A percentile compares a stretch with the other conserved stretches of the same genome.
Conservation (phyloP, 2,113 vertebrate genomes). For the Stercorarius parasiticus region DNA sequence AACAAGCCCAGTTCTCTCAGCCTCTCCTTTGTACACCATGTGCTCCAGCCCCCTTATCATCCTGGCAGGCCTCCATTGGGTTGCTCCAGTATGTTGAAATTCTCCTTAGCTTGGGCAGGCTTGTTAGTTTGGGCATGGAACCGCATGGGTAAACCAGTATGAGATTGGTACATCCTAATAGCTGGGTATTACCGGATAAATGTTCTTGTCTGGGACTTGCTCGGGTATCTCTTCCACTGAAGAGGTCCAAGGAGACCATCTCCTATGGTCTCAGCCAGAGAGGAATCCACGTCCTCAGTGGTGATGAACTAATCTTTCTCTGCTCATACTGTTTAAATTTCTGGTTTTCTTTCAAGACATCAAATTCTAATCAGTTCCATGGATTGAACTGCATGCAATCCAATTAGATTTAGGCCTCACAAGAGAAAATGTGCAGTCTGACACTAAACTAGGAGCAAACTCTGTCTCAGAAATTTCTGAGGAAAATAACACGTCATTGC, state of each 20-base stretch:
- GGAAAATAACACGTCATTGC: not conserved
- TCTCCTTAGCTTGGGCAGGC: not conserved
- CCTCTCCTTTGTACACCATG: not conserved
- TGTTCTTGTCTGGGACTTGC: not conserved
- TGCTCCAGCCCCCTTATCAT: not conserved
- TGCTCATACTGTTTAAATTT: not conserved
- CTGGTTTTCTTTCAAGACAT: not conserved
- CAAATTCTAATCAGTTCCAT: not conserved
- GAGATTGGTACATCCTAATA: not conserved
- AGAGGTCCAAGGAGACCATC: not conserved
- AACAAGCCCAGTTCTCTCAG: not conserved
- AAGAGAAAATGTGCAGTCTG: not conserved
- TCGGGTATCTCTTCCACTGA: not conserved
- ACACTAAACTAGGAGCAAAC: not conserved
- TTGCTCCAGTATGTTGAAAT: not conserved
- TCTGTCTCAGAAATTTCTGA: not conserved
- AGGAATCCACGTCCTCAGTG: not conserved
- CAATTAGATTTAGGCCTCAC: not conserved
- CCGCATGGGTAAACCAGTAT: not conserved
- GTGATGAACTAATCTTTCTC: not conserved
- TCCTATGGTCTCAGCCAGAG: not conserved
- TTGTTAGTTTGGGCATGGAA: not conserved
- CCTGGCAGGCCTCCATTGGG: not conserved
- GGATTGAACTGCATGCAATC: not conserved
- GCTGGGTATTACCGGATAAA: not conserved